phyloP scores from a whole-genome alignment of 2,888 invertebrate species.

The Steinernema carpocapsae region DNA sequence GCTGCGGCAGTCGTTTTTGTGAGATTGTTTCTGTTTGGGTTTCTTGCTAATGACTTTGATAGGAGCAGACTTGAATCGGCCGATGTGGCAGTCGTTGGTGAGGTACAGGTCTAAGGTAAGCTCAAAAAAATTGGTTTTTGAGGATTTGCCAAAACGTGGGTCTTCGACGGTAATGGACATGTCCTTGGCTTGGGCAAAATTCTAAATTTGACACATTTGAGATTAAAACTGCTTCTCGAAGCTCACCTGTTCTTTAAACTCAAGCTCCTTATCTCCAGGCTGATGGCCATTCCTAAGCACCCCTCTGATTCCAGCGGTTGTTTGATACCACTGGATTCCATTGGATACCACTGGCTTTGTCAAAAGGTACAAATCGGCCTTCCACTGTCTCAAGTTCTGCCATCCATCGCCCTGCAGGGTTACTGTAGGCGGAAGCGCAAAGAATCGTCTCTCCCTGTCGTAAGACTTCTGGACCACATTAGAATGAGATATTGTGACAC shows the following conservation, averaged over 20 bases:
- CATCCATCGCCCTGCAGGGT: slow-evolving; percentile 3
- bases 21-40: slow-evolving; percentile 97
- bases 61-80: slow-evolving; percentile 95
- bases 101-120: not conserved
- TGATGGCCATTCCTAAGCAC: not conserved
- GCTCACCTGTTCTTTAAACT: not conserved
- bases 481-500: slow-evolving; percentile 9
- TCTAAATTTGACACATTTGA: not conserved
- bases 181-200: slow-evolving; percentile 1
- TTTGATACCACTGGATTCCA: too few species aligned
- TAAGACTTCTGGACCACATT: slow-evolving; percentile 5
- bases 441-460: slow-evolving; percentile 14
- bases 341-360: not conserved
- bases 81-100: slow-evolving; percentile 74
- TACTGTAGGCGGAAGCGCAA: slow-evolving; percentile 20
- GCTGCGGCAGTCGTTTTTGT: slow-evolving; percentile 87
- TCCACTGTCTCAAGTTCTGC: not conserved
- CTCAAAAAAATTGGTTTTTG: slow-evolving; percentile 1
- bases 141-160: not conserved
- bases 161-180: not conserved
- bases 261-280: not conserved
- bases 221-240: not conserved
- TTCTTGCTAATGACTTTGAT: slow-evolving; percentile 99
- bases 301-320: too few species aligned
- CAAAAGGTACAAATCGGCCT: not conserved